phyloP scores from a whole-genome alignment of 2,113 vertebrate genomes.

The Pundamilia nyererei region DNA sequence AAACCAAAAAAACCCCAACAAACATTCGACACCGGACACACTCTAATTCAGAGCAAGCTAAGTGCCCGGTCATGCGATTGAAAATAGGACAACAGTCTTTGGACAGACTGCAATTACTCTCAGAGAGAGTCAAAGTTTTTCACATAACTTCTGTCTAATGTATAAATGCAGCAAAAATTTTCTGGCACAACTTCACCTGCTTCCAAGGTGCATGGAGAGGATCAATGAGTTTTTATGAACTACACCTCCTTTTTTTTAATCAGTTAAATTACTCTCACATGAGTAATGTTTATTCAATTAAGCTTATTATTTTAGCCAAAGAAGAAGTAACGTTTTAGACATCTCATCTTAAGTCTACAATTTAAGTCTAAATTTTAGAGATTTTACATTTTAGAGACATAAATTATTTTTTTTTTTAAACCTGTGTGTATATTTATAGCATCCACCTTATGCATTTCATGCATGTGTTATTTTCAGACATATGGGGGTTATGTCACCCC shows the following conservation, averaged over 20 bases:
- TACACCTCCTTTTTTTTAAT: not conserved
- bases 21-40: not conserved
- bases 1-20: fast-evolving
- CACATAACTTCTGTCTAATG: not conserved
- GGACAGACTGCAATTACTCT: not conserved
- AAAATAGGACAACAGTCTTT: not conserved
- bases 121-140: not conserved
- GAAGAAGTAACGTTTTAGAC: not conserved
- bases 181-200: not conserved
- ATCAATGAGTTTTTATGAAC: not conserved
- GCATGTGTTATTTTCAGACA: too few species aligned
- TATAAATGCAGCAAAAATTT: not conserved
- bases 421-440: not conserved
- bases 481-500: too few species aligned
- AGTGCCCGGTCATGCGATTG: not conserved
- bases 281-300: not conserved
- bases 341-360: not conserved
- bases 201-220: not conserved
- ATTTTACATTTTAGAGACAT: not conserved
- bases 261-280: not conserved
- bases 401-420: not conserved
- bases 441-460: not conserved
- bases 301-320: not conserved
- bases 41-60: not conserved
- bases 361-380: not conserved